A percentile compares a stretch with the other conserved stretches of the same genome.
Evolutionary conservation across 2,113 vertebrate species (phyloP).

Genomic region (Gobiocypris rarus): DNA sequence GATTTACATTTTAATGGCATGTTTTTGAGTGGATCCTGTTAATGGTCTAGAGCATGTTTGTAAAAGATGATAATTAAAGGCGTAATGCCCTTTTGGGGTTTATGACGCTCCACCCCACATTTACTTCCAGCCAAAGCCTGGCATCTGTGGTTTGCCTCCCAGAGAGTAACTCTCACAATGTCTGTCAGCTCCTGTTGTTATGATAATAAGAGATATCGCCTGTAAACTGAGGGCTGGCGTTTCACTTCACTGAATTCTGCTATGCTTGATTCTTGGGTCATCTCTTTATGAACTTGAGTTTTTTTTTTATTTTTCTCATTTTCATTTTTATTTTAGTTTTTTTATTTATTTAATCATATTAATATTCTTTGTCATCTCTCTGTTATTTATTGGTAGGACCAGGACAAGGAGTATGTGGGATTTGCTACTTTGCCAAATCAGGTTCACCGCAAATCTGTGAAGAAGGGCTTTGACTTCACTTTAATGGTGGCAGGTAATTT

Average conservation of each 20-base stretch:
- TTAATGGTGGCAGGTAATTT: slow-evolving; percentile 96
- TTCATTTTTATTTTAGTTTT: background rate
- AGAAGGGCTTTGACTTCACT: slow-evolving; percentile 98
- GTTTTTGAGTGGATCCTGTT: background rate
- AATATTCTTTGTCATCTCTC: slow-evolving; percentile 12
- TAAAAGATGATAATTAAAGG: slow-evolving; percentile 34
- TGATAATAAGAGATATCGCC: background rate
- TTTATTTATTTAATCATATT: background rate
- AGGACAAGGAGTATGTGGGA: slow-evolving; percentile 90
- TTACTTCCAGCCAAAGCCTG: slow-evolving; percentile 17
- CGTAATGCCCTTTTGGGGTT: background rate
- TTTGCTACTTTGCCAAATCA: slow-evolving; percentile 95
- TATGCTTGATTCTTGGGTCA: background rate
- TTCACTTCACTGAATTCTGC: background rate
- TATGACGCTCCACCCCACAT: background rate
- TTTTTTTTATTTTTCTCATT: background rate
- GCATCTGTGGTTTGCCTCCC: slow-evolving; percentile 34
- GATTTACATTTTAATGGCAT: slow-evolving; percentile 25
- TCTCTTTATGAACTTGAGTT: background rate
- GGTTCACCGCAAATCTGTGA: slow-evolving; percentile 96
- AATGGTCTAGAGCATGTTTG: slow-evolving; percentile 19
- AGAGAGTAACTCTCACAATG: background rate
- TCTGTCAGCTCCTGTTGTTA: background rate
- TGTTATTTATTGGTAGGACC: slow-evolving; percentile 73
- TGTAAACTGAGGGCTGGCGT: background rate